phyloP scores from a whole-genome alignment of 2,888 invertebrate genomes.

The Leucania comma region DNA sequence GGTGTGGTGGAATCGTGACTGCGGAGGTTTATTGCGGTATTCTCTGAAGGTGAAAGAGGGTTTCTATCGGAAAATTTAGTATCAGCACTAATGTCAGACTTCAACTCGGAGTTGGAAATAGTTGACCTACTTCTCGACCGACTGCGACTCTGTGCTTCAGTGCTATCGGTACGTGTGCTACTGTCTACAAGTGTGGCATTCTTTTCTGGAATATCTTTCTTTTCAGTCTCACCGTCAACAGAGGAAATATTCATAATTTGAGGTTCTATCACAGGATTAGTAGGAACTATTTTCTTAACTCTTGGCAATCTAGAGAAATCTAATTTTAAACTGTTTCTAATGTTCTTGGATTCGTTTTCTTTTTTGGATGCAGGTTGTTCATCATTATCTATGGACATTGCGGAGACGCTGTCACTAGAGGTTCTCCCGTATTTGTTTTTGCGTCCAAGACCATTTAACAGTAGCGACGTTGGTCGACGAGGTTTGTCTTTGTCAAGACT shows the following conservation, averaged over 20 bases:
- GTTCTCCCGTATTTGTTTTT: constrained; percentile 88
- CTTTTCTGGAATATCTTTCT: constrained; percentile 77
- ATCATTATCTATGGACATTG: constrained; percentile 71
- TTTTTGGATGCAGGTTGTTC: constrained; percentile 76
- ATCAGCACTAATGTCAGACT: constrained; percentile 82
- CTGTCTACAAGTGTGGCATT: constrained; percentile 75
- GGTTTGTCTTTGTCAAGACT: constrained; percentile 83
- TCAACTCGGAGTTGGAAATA: constrained; percentile 88
- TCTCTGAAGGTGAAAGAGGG: constrained; percentile 74
- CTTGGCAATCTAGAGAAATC: constrained; percentile 92
- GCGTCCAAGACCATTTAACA: constrained; percentile 89
- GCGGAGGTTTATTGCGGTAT: constrained; percentile 79
- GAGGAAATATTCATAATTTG: constrained; percentile 82
- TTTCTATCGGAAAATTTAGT: constrained; percentile 75
- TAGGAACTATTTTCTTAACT: constrained; percentile 91
- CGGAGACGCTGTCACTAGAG: constrained; percentile 83
- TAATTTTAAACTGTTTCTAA: constrained; percentile 90
- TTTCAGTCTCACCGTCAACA: constrained; percentile 80
- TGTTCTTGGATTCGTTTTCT: constrained; percentile 80
- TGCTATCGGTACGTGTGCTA: constrained; percentile 68
- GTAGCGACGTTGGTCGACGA: constrained; percentile 88
- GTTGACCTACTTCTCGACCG: constrained; percentile 86
- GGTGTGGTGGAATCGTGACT: constrained; percentile 86
- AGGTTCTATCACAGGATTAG: constrained; percentile 90
- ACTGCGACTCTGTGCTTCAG: constrained; percentile 77